A percentile compares a stretch with the other conserved stretches of the same genome.
Conservation (phyloP, 2,888 invertebrate genomes). For the Monopis laevigella region DNA sequence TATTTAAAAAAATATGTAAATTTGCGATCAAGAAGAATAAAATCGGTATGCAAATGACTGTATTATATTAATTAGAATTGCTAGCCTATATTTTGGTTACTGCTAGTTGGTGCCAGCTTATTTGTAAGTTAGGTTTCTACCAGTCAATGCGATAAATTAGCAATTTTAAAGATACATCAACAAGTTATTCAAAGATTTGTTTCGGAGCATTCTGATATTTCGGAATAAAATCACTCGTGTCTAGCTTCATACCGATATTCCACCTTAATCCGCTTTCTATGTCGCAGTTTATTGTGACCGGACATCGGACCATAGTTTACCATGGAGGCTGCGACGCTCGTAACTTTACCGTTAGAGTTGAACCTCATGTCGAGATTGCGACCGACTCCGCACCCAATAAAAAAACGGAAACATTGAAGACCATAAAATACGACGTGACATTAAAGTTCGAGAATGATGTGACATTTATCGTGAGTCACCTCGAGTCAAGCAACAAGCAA, state of each 20-base stretch:
- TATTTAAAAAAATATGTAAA: too few species aligned
- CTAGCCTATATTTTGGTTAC: too few species aligned
- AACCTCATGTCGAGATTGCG: constrained; percentile 5
- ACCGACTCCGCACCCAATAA: constrained; percentile 7
- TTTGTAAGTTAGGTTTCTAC: too few species aligned
- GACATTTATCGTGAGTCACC: constrained; percentile 6
- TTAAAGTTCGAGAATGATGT: constrained; percentile 1
- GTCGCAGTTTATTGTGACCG: neutral
- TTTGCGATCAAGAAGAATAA: too few species aligned
- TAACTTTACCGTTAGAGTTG: constrained; percentile 25
- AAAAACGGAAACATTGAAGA: constrained; percentile 14
- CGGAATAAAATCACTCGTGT: neutral
- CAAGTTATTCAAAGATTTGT: too few species aligned
- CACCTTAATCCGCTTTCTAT: neutral
- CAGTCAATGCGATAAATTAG: too few species aligned
- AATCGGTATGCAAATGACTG: too few species aligned
- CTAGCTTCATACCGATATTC: neutral
- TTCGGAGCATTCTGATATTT: neutral
- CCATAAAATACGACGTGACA: constrained; percentile 19
- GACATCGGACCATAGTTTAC: constrained; percentile 33
- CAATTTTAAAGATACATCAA: neutral
- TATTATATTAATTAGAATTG: too few species aligned
- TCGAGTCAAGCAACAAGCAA: too few species aligned
- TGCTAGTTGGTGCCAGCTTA: too few species aligned
- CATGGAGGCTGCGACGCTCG: constrained; percentile 27